phyloP scores from a whole-genome alignment of 1,140 invertebrate species.

The Papilio glaucus region DNA sequence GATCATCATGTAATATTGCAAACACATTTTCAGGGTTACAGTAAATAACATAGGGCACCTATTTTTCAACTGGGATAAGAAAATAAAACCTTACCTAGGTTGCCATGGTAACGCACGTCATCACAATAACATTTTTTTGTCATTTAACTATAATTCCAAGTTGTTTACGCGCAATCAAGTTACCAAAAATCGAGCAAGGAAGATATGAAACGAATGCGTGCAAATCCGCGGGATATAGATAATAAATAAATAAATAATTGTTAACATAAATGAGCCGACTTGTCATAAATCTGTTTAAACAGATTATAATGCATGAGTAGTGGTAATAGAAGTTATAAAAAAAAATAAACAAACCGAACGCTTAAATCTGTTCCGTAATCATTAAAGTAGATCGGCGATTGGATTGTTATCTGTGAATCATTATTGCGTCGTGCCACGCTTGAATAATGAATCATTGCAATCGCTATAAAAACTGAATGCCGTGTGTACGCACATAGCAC shows the following conservation, averaged over 20 bases:
- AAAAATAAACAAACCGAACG: background rate
- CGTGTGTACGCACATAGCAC: background rate
- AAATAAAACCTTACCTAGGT: too few species aligned
- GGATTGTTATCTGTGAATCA: conserved; percentile 31
- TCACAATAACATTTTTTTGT: too few species aligned
- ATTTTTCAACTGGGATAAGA: too few species aligned
- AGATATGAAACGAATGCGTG: too few species aligned
- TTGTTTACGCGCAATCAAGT: too few species aligned
- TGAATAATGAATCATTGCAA: conserved; percentile 21
- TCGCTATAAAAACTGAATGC: conserved; percentile 1
- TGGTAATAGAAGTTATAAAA: background rate
- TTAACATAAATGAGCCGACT: background rate
- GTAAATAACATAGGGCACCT: too few species aligned
- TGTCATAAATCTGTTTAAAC: background rate
- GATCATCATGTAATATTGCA: too few species aligned
- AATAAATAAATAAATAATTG: background rate
- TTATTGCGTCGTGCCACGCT: conserved; percentile 25
- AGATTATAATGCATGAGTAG: conserved; percentile 1
- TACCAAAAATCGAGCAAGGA: too few species aligned
- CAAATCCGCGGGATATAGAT: too few species aligned
- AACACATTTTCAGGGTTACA: too few species aligned
- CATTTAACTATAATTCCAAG: too few species aligned
- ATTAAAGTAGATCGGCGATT: conserved; percentile 13
- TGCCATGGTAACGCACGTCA: too few species aligned
- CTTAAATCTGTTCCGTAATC: conserved; percentile 19